Conservation (phyloP, 1,140 invertebrate species). For the Drosophila ambigua region DNA sequence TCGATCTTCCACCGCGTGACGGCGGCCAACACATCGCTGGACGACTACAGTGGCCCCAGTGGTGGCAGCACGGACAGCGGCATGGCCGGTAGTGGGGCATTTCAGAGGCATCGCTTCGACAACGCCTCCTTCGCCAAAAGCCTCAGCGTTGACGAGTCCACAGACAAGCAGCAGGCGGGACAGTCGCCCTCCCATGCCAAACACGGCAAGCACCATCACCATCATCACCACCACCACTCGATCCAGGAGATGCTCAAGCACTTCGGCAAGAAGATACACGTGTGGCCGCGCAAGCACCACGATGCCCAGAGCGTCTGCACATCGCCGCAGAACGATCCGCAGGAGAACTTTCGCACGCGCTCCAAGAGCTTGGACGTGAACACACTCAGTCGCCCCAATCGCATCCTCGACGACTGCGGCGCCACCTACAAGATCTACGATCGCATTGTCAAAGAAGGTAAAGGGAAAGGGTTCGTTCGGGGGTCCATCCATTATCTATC, state of each 20-base stretch:
- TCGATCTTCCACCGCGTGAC: constrained; percentile 80
- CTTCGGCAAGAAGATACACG: constrained; percentile 88
- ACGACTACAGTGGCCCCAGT: constrained; percentile 72
- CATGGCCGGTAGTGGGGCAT: constrained; percentile 19
- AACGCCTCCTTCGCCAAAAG: constrained; percentile 86
- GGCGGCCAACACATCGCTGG: constrained; percentile 66
- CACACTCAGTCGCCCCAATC: constrained; percentile 84
- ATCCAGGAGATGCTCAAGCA: constrained; percentile 90
- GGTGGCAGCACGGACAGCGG: constrained; percentile 57
- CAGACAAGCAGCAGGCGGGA: constrained; percentile 39
- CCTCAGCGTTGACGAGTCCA: constrained; percentile 78
- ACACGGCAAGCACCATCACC: constrained; percentile 83
- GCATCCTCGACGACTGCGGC: constrained; percentile 88
- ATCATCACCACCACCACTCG: constrained; percentile 86
- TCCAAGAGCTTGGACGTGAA: constrained; percentile 91
- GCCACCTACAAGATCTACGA: constrained; percentile 93
- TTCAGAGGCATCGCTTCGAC: constrained; percentile 84
- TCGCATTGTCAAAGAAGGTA: constrained; percentile 92
- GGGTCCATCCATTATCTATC: background rate
- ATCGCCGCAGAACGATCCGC: constrained; percentile 84
- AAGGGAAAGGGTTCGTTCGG: constrained; percentile 18
- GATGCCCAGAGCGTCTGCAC: constrained; percentile 84
- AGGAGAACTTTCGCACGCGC: constrained; percentile 88
- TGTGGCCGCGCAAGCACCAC: constrained; percentile 86
- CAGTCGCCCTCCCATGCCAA: constrained; percentile 54